Evolutionary conservation across 2,888 invertebrate species (phyloP), one percentile per base, ranked within the genome.

Genomic region (Alentia gelatinosa): DNA sequence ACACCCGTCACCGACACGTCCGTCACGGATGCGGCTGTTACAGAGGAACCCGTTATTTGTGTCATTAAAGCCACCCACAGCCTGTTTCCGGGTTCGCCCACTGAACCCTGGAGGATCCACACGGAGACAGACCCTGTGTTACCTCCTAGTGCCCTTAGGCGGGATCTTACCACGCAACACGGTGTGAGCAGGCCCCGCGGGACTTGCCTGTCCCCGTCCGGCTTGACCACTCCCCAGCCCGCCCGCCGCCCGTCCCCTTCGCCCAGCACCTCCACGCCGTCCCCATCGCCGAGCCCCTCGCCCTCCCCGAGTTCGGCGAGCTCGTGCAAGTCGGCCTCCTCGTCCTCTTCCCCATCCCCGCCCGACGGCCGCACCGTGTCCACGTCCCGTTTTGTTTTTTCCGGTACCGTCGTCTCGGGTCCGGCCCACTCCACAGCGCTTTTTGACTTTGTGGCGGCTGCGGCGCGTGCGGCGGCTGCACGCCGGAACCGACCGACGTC

Each of bases 41-140:
- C 56, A 4, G 9, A 56, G n/a, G 56, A 56, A 56, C 56, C 56
- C n/a, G 56, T 56, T 19, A 56, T 56, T n/a, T 56, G 56, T 56
- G 56, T 56, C 23, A 56, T 56, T 9, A 56, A 56, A 12, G 56
- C 56, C 9, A 56, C 56, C 56, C 56, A 56, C 56, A 56, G 56
- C 19, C 56, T 56, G 5, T 56, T 56, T n/a, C 56, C 56, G 19
- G 56, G 56, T n/a, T 56, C 56, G 5, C 56, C 56, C 3, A 56
- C 56, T n/a, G 56, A 56, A 56, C 56, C 56, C 56, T 56, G 56
- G 56, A 56, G 56, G 56, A 56, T 56, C 56, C 56, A 56, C 56
- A 56, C 56, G 3, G 56, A 56, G 56, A 3, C n/a, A 3, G n/a
- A n/a, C n/a, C n/a, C n/a, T n/a, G 56, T 56, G 9, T 56, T n/a